Percentiles rank a stretch among this genome's conserved stretches.
phyloP scores from a whole-genome alignment of 1,140 invertebrate genomes.

The Musca vetustissima region DNA sequence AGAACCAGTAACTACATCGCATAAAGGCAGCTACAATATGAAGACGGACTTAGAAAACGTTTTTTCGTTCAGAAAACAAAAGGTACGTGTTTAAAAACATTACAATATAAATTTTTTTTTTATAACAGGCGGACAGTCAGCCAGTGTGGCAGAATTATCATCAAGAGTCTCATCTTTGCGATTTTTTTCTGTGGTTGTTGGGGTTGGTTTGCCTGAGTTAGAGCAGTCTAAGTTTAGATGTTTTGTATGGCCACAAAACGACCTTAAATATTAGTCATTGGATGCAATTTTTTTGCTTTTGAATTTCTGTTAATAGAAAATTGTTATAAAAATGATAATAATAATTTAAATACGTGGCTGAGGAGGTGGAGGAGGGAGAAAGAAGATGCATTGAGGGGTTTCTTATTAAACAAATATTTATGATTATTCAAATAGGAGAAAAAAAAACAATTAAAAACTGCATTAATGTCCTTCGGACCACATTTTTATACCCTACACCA shows the following conservation, averaged over 20 bases:
- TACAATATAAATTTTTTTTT: no score
- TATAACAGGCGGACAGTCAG: not conserved
- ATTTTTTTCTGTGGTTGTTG: not conserved
- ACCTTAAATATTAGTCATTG: conserved; percentile 22
- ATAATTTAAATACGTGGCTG: not conserved
- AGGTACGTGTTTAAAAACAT: conserved; percentile 21
- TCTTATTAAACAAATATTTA: no score
- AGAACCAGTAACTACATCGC: no score
- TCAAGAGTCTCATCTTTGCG: conserved; percentile 2
- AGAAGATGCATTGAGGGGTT: no score
- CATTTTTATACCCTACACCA: no score
- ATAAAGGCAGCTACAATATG: no score
- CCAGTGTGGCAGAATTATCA: not conserved
- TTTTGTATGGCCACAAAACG: not conserved
- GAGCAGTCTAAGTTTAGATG: not conserved
- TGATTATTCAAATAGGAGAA: no score
- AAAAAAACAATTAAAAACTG: no score
- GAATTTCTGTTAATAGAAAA: not conserved
- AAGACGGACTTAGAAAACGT: not conserved
- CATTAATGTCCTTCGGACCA: no score
- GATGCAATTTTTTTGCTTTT: no score
- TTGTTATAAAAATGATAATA: conserved; percentile 2
- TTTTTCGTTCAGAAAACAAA: not conserved
- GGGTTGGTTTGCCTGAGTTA: not conserved
- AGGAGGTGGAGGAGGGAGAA: no score